Base-by-base conservation (phyloP, 2,797 vertebrate genomes). In the Lycodopsis pacificus region DNA sequence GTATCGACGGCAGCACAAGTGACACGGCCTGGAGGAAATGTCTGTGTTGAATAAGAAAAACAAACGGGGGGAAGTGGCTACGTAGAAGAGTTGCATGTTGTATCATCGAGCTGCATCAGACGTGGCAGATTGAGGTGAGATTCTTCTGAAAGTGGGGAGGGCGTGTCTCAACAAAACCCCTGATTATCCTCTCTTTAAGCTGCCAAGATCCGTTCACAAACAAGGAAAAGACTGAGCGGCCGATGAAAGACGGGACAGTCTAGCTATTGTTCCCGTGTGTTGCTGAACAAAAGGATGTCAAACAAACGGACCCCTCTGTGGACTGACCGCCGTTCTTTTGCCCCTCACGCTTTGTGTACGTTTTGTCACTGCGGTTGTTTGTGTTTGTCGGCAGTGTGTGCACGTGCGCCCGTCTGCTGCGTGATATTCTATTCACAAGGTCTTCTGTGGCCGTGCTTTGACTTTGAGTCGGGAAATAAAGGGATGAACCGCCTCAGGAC, bases 381-480 rank as follows among this genome's bases (percentile, higher is more conserved):
- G 66, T 62, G 56, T 74, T 58, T 74, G 77, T 82, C 30, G 7
- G 68, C 8, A 4, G 19, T 25, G 61, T 42, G 34, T 59, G 61
- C 57, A 20, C 67, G 65, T 53, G 30, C 10, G 44, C 62, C 78
- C 86, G 75, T 88, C 84, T 87, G 80, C 70, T 34, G 69, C 69
- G 69, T 72, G 46, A 74, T 77, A 58, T 76, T 82, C 65, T 67
- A 70, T 88, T 89, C 71, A 68, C 89, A 83, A 90, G 85, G 89
- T 89, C 88, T 82, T 84, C 74, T 58, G 80, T 83, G 85, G 65
- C 82, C 69, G 66, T 42, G 87, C 79, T 85, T 70, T 86, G 90
- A 89, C 87, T 91, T 90, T 91, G 91, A 91, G 78, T 91, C 64
- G 30, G 36, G 80, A 88, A 89, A 86, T 86, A 84, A 86, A 89